Evolutionary conservation across 2,888 invertebrate species (phyloP), one percentile per base, ranked within the genome.

Genomic region (Suillia variegata): DNA sequence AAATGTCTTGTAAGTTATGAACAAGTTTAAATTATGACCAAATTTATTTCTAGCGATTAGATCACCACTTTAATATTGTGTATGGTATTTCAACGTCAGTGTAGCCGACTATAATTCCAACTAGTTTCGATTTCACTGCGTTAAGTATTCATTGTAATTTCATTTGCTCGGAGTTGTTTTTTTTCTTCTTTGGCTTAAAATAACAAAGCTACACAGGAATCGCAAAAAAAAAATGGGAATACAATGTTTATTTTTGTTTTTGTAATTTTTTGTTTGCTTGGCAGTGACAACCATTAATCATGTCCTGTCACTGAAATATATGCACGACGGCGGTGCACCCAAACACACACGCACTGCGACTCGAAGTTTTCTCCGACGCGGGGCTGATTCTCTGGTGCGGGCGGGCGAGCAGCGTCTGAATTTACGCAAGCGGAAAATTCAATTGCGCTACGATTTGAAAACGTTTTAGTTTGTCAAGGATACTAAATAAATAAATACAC

Each of bases 281-380:
- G 71, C 77, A 80, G 76, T 81, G 82, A 82, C 82, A 82, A 80
- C 82, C 82, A 82, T 82, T 82, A 82, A 82, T 82, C 82, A 82
- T 82, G 79, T 76, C 75, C 82, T 81, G 82, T 80, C 82, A 82
- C 70, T 71, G 69, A 70, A 74, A 73, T 70, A 66, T 74, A 74
- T 74, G 74, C 74, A 73, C 72, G 61, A 62, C 64, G 60, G 61
- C 54, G 56, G 47, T 48, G 42, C 34, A 52, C 18, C 18, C 17
- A 3, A 3, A 5, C 45, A 26, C 50, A 18, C 34, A 50, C 58
- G 24, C 54, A 51, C 53, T 52, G 56, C 33, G 53, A 53, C 53
- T 22, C 47, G 47, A 6, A 18, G 38, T 18, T n/a, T n/a, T n/a
- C n/a, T n/a, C n/a, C n/a, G n/a, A 1, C 21, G 13, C 12, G 31